Evolutionary conservation across 2,797 vertebrate genomes (phyloP), one percentile per base, ranked within the genome.

Genomic region (Sebastes hubbsi): DNA sequence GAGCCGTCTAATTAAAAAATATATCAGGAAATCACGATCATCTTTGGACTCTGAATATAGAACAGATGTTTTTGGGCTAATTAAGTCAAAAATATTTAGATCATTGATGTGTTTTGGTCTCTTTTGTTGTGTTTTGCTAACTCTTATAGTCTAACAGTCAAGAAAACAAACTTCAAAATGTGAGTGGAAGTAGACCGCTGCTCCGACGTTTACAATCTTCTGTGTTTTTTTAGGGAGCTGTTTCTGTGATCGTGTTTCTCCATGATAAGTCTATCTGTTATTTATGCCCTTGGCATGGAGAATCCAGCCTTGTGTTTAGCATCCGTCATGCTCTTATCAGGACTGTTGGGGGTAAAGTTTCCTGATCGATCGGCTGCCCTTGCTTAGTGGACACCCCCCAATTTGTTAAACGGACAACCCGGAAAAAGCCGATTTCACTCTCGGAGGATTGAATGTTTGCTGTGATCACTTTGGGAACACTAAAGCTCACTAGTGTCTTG

Each of bases 261-360:
- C 22, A 38, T 63, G 87, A 90, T 83, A 75, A 80, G 85, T 91
- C 78, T 81, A 83, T 91, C 87, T 78, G 62, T 82, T 91, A 89
- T 87, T 87, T 77, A 82, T 85, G 55, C 58, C 58, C 69, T 11
- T 55, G 10, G 64, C 73, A 29, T 56, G 74, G 78, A 83, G 78
- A 87, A 84, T 86, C 75, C 78, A 58, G 69, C 86, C 89, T 89
- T 88, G 89, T 94, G 92, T 92, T 94, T 89, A 89, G 81, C 84
- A 93, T 94, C 89, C 64, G 78, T 94, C 90, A 93, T 66, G 80
- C 84, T 89, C 90, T 94, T 91, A 94, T 95, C 93, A 80, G 78
- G 80, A 20, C 82, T 42, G 81, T 75, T 85, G 87, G 86, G 81
- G 87, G 73, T 66, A 55, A 75, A 42, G 77, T 82, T 87, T 82